Evolutionary conservation across 2,797 vertebrate genomes (phyloP), one percentile per base, ranked within the genome.

Genomic region (Lophotriccus pileatus): DNA sequence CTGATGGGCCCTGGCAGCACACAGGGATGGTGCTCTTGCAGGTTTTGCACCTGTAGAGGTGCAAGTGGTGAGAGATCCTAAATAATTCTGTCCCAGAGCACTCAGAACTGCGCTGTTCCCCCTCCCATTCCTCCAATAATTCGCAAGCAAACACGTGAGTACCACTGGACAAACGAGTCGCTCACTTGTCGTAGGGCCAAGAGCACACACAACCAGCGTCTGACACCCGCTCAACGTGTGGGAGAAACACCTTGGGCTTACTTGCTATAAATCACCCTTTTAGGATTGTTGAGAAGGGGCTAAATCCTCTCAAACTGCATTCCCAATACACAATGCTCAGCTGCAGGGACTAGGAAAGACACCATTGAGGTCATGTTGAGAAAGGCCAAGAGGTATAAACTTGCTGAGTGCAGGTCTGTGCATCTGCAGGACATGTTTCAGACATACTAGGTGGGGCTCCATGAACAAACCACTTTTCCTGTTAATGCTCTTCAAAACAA

Each of bases 131-230:
- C 55, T 68, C 34, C 14, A 2, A 8, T 5, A 28, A 44, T n/a
- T 34, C 63, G 75, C 34, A 24, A 30, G 47, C 32, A 58, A 69
- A 53, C 4, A 19, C 1, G 0, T 21, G 21, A 24, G 7, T 8
- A 6, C 10, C 23, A 3, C 5, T 22, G 81, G 63, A 34, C 2
- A 4, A 58, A 7, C 0, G 17, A n/a, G 20, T 39, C 43, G 0
- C 0, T 41, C 18, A 11, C 22, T 55, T 69, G 27, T 27, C 58
- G 5, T 0, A 14, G 46, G 60, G 13, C 25, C 63, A 49, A 53
- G 24, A 52, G n/a, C 37, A 41, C 6, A 4, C 22, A 6, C 7
- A 39, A 20, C 28, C 50, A 9, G 14, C 3, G 25, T 17, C 68
- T 62, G 58, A 30, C 41, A 50, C 30, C 11, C 46, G 0, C 32